Base-by-base conservation (phyloP, 2,113 vertebrate species). In the Myodes glareolus region DNA sequence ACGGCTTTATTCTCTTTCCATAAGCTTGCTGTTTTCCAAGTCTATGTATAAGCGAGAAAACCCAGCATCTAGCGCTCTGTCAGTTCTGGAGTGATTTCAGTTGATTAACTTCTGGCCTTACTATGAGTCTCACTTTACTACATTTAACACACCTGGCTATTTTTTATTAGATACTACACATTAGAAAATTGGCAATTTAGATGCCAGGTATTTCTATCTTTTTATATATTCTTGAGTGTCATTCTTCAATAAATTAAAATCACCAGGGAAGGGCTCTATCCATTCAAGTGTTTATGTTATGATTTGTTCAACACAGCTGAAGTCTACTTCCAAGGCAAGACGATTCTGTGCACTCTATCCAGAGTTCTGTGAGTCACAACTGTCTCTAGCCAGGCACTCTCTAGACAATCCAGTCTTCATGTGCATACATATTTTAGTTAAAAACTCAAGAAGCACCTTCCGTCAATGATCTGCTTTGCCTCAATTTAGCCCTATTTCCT, bases 111-210 rank as follows among this genome's bases (percentile, higher is more conserved):
- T 80, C 96, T 94, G 78, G 39, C 85, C 2, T 80, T 63, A 70
- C 75, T 65, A 61, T 75, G 17, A 36, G 23, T 86, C 31, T 29
- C 29, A 29, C 67, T 92, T 92, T 94, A 42, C 4, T 65, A 39
- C 17, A 63, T 88, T 81, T 45, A 31, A 10, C 31, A 72, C 68
- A 78, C 1, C 29, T 95, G 17, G 16, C 68, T 90, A 82, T 47
- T 92, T 94, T 70, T 96, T 17, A 86, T 45, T 92, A 70, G 42
- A 76, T 90, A 29, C 23, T 31, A 94, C 58, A 90, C n/a, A 67
- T 67, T 92, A 45, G 27, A 31, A 92, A 90, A 76, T 80, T 45
- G 68, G 75, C 39, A 63, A 86, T 85, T 92, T 90, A 36, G 39
- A 50, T 68, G 33, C 72, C 76, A 39, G 5, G 39, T 81, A 75